Evolutionary conservation across 2,888 invertebrate genomes (phyloP), one percentile per base, ranked within the genome.

Genomic region (Drosophila niveifrons): DNA sequence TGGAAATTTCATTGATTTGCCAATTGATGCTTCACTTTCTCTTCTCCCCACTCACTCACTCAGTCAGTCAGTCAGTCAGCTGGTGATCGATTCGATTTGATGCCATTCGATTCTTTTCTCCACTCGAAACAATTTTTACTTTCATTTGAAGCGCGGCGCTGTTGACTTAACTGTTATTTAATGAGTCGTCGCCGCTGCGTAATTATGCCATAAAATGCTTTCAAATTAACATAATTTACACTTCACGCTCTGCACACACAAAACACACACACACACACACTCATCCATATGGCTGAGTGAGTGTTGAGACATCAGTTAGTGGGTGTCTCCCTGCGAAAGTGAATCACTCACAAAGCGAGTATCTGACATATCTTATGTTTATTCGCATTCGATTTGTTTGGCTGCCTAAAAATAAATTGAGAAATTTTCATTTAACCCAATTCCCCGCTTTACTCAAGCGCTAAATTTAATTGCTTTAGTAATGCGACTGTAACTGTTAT

Each of bases 221-320:
- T 71, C 68, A 74, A 88, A 84, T 84, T 88, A 80, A 77, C 88
- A 88, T 85, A 76, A 80, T 84, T 88, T 73, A 67, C 85, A 82
- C 85, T 77, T 77, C 17, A 50, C 68, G 44, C 74, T 66, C 13
- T 23, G 9, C 34, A 13, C 29, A 61, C 64, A 28, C 48, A 29
- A 36, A n/a, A n/a, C n/a, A 59, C 36, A 43, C 57, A 50, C 50
- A 43, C 65, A 28, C 48, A 29, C 41, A 59, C 36, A 43, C 57
- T 41, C 50, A 43, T 53, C 39, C 31, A 52, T 23, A 2, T 47
- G 13, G 15, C 15, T 13, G 7, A 13, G n/a, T 39, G 39, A 39
- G 39, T 39, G 39, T 8, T 39, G 39, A 13, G 8, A 41, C 39
- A 41, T 46, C 23, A 17, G 9, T 56, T 36, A 41, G 72, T 72